Evolutionary conservation across 1,140 invertebrate species (phyloP), one percentile per base, ranked within the genome.

Genomic region (Wiebesia pumilae): DNA sequence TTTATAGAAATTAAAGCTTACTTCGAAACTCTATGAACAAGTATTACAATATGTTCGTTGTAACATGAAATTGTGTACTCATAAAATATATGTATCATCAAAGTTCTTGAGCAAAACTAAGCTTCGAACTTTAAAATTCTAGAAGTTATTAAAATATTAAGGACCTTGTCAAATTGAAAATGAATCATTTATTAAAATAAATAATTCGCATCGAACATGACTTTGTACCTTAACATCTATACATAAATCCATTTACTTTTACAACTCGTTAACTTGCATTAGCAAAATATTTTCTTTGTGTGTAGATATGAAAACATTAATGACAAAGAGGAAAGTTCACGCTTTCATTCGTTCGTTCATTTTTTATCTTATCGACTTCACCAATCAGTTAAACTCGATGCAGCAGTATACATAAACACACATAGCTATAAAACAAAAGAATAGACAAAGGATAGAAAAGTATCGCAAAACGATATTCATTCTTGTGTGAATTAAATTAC

Each of bases 401-500:
- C 47, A 40, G n/a, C 35, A 0, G 12, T 40, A 75, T 6, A 77
- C 24, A 30, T 51, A 51, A 6, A 27, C 30, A 51, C 43, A 47
- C 24, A 40, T 27, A 30, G 75, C 47, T 54, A 6, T 0, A 9
- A 79, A 51, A 16, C 27, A 30, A 9, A 40, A 83, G 38, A 30
- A 83, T 35, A 9, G 47, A 38, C 62, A n/a, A n/a, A n/a, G n/a
- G n/a, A n/a, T n/a, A n/a, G 38, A 12, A 6, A 38, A 4, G 16
- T 43, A 51, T 78, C 43, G 9, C 75, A 1, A 43, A 43, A 43
- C 71, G 71, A 6, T 43, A 75, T 43, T 40, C 71, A n/a, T 43
- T 40, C 30, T 40, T 43, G 87, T 89, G 78, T 85, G 86, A 3
- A 21, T 51, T 30, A 30, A 73, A 3, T 69, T 27, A 3, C 30